Percentiles rank a stretch among this genome's conserved stretches.
Evolutionary conservation across 2,888 invertebrate genomes (phyloP).

Genomic region (Aphidoletes aphidimyza): DNA sequence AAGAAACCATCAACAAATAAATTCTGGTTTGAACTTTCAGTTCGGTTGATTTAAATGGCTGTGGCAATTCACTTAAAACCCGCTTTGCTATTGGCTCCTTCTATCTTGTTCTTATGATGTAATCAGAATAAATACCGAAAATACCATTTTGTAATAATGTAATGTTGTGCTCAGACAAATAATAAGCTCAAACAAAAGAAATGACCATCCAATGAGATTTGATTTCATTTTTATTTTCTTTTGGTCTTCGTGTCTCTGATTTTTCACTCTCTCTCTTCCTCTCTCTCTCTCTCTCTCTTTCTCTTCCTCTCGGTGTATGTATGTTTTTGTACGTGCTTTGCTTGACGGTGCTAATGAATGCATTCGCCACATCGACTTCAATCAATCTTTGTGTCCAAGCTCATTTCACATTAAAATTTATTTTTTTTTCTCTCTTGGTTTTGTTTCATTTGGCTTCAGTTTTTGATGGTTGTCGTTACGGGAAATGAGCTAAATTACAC

Average conservation of each 20-base stretch:
- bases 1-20: neutral
- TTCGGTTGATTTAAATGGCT: too few relatives aligned
- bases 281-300: neutral
- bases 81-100: neutral
- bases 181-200: slow-evolving; percentile 4
- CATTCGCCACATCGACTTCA: neutral
- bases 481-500: slow-evolving; percentile 35
- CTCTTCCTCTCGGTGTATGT: neutral
- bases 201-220: slow-evolving; percentile 24
- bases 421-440: neutral
- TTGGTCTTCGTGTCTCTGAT: too few relatives aligned
- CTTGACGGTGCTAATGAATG: slow-evolving; percentile 12
- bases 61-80: too few relatives aligned
- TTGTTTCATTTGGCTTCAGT: neutral
- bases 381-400: neutral
- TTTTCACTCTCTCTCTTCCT: neutral
- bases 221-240: neutral
- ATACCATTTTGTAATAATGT: neutral
- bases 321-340: neutral
- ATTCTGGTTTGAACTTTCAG: neutral
- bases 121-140: slow-evolving; percentile 43
- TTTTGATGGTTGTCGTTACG: neutral
- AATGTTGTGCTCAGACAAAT: neutral
- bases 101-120: slow-evolving; percentile 6
- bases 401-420: neutral